These are phyloP conservation scores for Pseudoatta argentina DNA, from an alignment of 1,140 invertebrate species.

Conservation along the genomic window DNA sequence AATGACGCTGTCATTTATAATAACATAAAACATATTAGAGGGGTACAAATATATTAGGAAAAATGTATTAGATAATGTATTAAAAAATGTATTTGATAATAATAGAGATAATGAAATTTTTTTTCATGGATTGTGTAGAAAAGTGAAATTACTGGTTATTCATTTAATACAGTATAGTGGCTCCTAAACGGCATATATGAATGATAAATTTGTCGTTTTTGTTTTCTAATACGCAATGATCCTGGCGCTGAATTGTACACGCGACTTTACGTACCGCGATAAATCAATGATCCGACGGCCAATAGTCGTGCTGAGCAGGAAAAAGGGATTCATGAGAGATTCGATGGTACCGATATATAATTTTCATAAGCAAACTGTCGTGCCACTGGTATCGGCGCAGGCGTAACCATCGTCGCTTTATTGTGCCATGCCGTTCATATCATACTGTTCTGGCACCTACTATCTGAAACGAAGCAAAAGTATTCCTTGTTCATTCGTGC, in stretches of 20 bases:
- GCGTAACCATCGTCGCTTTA: conserved; percentile 75
- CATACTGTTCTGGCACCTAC: conserved; percentile 67
- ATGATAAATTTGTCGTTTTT: not conserved
- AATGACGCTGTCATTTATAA: not conserved
- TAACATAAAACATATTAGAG: not conserved
- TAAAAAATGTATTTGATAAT: not conserved
- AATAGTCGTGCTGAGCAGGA: conserved; percentile 26
- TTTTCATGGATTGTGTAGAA: not conserved
- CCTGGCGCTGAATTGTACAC: not conserved
- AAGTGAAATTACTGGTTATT: not conserved
- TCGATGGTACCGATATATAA: conserved; percentile 80
- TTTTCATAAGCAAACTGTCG: conserved; percentile 79
- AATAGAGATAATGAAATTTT: not conserved
- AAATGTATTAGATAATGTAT: not conserved
- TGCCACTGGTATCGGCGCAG: conserved; percentile 74
- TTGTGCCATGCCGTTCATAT: conserved; percentile 34
- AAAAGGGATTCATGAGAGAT: conserved; percentile 74
- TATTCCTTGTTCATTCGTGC: conserved; percentile 24
- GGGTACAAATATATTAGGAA: not conserved
- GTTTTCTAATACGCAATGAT: not conserved
- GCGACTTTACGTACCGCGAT: conserved; percentile 43
- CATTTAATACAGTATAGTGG: not conserved
- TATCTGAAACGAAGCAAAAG: conserved; percentile 67
- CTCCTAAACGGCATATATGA: not conserved
- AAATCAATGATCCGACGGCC: conserved; percentile 69